Base-by-base conservation (phyloP, 2,888 invertebrate species). In the Tinea semifulvella region DNA sequence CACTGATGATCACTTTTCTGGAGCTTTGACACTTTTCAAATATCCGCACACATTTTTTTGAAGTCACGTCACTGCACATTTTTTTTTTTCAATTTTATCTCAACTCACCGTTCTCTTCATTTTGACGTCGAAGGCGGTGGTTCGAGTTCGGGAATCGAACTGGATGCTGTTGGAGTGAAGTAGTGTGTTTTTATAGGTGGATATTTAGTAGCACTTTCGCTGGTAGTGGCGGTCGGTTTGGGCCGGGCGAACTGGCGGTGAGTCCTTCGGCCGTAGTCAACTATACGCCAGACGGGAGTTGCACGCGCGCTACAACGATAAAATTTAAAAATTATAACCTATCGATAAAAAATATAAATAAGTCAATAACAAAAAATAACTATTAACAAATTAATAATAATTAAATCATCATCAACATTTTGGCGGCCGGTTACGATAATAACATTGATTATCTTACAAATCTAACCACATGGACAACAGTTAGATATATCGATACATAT, bases 191-290 rank as follows among this genome's bases (percentile, higher is more conserved):
- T 74, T 80, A 80, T 80, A 80, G 73, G 70, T 75, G 71, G 70
- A 68, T 77, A 71, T 77, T 75, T 70, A 70, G 73, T 61, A 60
- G 65, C 63, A 79, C 79, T 80, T 80, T 80, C 79, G 79, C 79
- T 66, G 65, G 57, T 53, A 14, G 38, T 28, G 60, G 73, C 79
- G 76, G 75, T 67, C 66, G 63, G 63, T 53, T 26, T 11, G 31
- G 14, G 43, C 61, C 61, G 63, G 67, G 70, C 66, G 63, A 60
- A 62, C 46, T 19, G 10, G 13, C 40, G 38, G 45, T 50, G 57
- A 66, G 71, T 79, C 77, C 79, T 79, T 77, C 71, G 31, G 10
- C n/a, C 16, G 69, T 70, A 66, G 68, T 68, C 61, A 63, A 56
- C 53, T 59, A 56, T 52, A 51, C 60, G 63, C 58, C 56, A 56